Conservation (phyloP, 1,140 invertebrate genomes). For the Pissodes strobi region DNA sequence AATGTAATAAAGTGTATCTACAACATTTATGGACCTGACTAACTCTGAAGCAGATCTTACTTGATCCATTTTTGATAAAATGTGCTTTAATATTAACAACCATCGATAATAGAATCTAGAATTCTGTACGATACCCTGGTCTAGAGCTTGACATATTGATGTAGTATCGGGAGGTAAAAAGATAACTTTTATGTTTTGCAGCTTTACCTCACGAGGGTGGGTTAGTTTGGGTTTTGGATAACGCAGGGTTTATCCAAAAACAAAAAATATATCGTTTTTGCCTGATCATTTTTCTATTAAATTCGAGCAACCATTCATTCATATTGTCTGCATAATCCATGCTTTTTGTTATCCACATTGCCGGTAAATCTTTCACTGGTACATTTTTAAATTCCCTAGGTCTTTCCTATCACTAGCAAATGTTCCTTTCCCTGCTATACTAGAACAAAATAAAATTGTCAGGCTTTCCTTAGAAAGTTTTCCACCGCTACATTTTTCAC, state of each 20-base stretch:
- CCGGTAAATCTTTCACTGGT: constrained; percentile 28
- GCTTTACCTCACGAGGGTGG: constrained; percentile 37
- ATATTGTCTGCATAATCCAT: constrained; percentile 40
- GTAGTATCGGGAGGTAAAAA: constrained; percentile 60
- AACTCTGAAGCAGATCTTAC: too few relatives aligned
- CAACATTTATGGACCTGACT: constrained; percentile 19
- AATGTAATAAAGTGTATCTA: constrained; percentile 22
- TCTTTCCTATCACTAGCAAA: constrained; percentile 32
- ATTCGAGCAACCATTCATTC: constrained; percentile 41
- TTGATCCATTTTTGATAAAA: too few relatives aligned
- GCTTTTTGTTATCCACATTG: too few relatives aligned
- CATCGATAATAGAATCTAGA: constrained; percentile 50
- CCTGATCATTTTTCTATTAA: constrained; percentile 48
- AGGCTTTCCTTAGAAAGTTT: too few relatives aligned
- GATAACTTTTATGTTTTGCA: constrained; percentile 52
- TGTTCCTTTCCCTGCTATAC: constrained; percentile 49
- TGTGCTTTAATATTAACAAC: constrained; percentile 40
- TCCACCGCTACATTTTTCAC: too few relatives aligned
- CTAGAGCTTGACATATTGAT: constrained; percentile 57
- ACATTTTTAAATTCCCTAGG: constrained; percentile 31
- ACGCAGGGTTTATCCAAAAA: too few relatives aligned
- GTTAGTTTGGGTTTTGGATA: constrained; percentile 49
- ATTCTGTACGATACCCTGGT: constrained; percentile 58
- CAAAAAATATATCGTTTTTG: constrained; percentile 52
- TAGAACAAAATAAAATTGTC: constrained; percentile 55